These are phyloP conservation scores for Eunapius fragilis DNA, from an alignment of 37 sponge, comb jelly and placozoan genomes.

Conservation along the genomic window DNA sequence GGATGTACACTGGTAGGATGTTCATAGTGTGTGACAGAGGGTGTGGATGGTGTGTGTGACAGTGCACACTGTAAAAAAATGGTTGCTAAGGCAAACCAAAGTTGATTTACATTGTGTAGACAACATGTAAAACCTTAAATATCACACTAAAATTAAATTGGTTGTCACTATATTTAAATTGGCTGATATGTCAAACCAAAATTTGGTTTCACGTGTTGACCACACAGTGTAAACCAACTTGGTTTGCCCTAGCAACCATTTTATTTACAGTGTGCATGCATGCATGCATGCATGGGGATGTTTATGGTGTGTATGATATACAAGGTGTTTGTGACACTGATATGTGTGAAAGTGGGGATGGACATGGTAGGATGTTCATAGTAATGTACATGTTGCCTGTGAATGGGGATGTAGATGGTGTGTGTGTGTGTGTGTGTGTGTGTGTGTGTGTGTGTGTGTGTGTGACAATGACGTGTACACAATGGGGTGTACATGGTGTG, in stretches of 20 bases:
- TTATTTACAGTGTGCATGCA: neutral
- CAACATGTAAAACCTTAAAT: neutral
- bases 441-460: neutral
- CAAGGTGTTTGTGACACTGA: neutral
- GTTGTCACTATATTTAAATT: neutral
- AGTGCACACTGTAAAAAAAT: neutral
- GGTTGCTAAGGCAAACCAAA: neutral
- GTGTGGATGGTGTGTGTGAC: neutral
- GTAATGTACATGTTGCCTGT: neutral
- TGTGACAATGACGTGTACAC: neutral
- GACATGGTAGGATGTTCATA: neutral
- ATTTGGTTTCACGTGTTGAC: neutral
- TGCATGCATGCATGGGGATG: neutral
- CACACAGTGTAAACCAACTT: neutral
- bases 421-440: neutral
- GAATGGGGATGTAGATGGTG: neutral
- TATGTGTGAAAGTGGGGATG: neutral
- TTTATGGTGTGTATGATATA: neutral
- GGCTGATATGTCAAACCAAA: neutral
- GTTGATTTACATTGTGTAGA: neutral
- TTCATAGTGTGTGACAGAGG: too few species aligned
- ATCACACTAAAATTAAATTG: neutral
- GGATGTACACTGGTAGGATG: neutral
- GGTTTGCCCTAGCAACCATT: neutral
- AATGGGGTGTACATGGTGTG: neutral